Evolutionary conservation across 2,113 vertebrate genomes (phyloP).

Genomic region (Xiphorhynchus elegans): DNA sequence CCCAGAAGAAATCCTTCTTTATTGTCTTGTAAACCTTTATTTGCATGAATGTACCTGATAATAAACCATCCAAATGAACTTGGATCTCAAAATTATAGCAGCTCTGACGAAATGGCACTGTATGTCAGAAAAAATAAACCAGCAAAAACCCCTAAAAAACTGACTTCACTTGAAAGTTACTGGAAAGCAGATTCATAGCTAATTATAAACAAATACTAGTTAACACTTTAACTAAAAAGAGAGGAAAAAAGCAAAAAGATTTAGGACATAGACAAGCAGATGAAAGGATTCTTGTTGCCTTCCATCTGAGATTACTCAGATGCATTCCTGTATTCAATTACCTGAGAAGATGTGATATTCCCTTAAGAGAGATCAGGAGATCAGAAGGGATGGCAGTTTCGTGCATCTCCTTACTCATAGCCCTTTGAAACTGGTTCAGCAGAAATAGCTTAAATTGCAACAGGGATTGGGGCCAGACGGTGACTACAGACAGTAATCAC

Average conservation of each 20-base stretch:
- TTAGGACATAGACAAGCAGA: slow-evolving; percentile 73
- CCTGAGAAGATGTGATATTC: slow-evolving; percentile 81
- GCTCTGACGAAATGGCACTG: slow-evolving; percentile 8
- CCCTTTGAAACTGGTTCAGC: slow-evolving; percentile 66
- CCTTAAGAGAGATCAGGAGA: slow-evolving; percentile 71
- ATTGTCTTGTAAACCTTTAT: neutral
- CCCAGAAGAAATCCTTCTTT: neutral
- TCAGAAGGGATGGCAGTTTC: slow-evolving; percentile 67
- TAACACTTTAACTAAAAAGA: slow-evolving; percentile 72
- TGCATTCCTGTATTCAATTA: slow-evolving; percentile 84
- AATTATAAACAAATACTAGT: slow-evolving; percentile 78
- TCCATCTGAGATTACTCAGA: slow-evolving; percentile 78
- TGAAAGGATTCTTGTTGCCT: slow-evolving; percentile 69
- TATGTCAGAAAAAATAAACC: neutral
- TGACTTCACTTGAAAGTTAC: slow-evolving; percentile 65
- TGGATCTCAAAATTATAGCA: slow-evolving; percentile 23
- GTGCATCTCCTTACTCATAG: slow-evolving; percentile 64
- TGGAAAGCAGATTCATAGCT: slow-evolving; percentile 62
- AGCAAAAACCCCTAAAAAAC: neutral
- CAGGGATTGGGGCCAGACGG: slow-evolving; percentile 51
- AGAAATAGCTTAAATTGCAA: slow-evolving; percentile 71
- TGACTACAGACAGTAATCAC: slow-evolving; percentile 38
- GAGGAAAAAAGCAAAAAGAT: slow-evolving; percentile 53
- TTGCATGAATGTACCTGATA: neutral
- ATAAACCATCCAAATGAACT: neutral